Evolutionary conservation across 2,888 invertebrate species (phyloP), one percentile per base, ranked within the genome.

Genomic region (Cosmia pyralina): DNA sequence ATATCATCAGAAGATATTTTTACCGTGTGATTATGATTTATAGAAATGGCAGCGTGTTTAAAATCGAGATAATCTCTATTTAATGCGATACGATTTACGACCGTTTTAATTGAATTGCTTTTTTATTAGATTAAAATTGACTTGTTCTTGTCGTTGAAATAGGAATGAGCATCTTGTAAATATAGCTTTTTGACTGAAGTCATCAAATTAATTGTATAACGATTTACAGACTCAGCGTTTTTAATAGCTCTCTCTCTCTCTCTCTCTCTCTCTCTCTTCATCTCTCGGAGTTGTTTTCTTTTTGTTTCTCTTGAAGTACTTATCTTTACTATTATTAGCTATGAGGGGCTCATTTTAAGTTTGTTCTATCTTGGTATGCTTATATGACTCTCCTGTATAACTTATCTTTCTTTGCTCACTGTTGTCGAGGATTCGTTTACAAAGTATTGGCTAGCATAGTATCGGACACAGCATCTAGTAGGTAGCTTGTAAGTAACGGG

Each of bases 401-500:
- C 41, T 52, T 48, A 59, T 53, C 48, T 69, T 59, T 46, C 10
- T 60, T 62, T 19, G n/a, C 17, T 22, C 13, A 57, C 17, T 10
- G 19, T 65, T 68, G 53, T 68, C 28, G 13, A 55, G 34, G 34
- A 65, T 79, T 79, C 60, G 72, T 79, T 76, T 75, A 71, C 72
- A 79, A 57, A 34, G 44, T 80, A 77, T 68, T 82, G 53, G 63
- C 69, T 57, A 55, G 53, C 38, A 10, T 22, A 70, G n/a, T 82
- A 82, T 82, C 82, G 55, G 69, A 65, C 52, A 68, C 67, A 68
- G 41, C 38, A 82, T 82, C 82, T 80, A 71, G 72, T 77, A 73
- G 69, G 85, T 77, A 82, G 79, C 83, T 74, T 69, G 75, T 78
- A 75, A 82, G 72, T 91, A 91, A 91, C 91, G 88, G 90, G 80